phyloP scores from a whole-genome alignment of 2,888 invertebrate genomes.

The Carpatolechia fugitivella region DNA sequence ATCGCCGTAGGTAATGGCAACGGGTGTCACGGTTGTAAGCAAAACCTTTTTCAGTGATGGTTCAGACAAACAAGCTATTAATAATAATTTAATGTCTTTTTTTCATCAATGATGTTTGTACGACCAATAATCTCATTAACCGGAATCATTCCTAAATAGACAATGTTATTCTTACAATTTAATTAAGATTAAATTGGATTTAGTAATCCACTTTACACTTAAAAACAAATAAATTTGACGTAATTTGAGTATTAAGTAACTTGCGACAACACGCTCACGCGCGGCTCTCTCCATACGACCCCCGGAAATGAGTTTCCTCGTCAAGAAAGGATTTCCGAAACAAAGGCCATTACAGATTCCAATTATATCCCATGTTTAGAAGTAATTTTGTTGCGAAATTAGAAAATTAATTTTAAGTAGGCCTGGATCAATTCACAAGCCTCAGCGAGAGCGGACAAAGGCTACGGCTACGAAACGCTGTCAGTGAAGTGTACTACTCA shows the following conservation, averaged over 20 bases:
- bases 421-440: constrained; percentile 24
- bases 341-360: constrained; percentile 49
- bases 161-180: too few species aligned
- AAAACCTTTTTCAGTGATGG: background rate
- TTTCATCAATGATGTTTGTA: too few species aligned
- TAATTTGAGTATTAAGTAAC: constrained; percentile 17
- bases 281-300: constrained; percentile 29
- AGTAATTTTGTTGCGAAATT: constrained; percentile 51
- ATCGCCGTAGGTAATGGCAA: constrained; percentile 9
- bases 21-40: background rate
- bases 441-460: constrained; percentile 15
- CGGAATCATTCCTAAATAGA: too few species aligned
- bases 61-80: too few species aligned
- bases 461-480: constrained; percentile 19
- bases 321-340: constrained; percentile 46
- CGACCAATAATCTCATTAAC: too few species aligned
- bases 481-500: constrained; percentile 25
- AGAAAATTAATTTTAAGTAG: constrained; percentile 49
- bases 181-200: too few species aligned
- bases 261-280: constrained; percentile 7
- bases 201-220: background rate
- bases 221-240: background rate
- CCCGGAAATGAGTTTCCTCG: constrained; percentile 33
- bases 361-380: constrained; percentile 53
- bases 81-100: too few species aligned